phyloP scores from a whole-genome alignment of 2,797 vertebrate genomes.

The Phataginus tricuspis region DNA sequence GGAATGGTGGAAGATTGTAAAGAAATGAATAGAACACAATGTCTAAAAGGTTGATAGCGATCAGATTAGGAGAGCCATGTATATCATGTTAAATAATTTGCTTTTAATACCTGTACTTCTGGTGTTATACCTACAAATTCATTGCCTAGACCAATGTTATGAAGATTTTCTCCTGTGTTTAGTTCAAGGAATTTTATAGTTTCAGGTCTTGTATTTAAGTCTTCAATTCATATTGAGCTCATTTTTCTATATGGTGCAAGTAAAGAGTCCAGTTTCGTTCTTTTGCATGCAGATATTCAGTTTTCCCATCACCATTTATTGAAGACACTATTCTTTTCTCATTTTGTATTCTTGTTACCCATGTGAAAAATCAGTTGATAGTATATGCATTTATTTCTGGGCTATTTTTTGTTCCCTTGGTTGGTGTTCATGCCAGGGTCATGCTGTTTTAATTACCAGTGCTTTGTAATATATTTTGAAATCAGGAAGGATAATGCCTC shows the following conservation, averaged over 20 bases:
- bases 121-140: background rate
- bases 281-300: background rate
- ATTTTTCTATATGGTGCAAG: background rate
- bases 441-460: background rate
- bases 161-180: background rate
- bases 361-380: background rate
- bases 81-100: background rate
- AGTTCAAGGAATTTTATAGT: background rate
- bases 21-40: background rate
- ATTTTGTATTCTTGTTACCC: background rate
- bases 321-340: background rate
- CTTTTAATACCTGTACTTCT: background rate
- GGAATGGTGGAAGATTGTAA: background rate
- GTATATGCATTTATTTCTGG: background rate
- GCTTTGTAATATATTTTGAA: background rate
- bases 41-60: background rate
- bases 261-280: background rate
- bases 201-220: background rate
- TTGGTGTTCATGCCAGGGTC: background rate
- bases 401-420: background rate
- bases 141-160: background rate
- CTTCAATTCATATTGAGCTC: background rate
- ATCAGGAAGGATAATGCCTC: too few relatives aligned
- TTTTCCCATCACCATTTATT: background rate
- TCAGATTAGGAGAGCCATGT: background rate